phyloP scores from a whole-genome alignment of 2,797 vertebrate genomes.

The Myotis planiceps region DNA sequence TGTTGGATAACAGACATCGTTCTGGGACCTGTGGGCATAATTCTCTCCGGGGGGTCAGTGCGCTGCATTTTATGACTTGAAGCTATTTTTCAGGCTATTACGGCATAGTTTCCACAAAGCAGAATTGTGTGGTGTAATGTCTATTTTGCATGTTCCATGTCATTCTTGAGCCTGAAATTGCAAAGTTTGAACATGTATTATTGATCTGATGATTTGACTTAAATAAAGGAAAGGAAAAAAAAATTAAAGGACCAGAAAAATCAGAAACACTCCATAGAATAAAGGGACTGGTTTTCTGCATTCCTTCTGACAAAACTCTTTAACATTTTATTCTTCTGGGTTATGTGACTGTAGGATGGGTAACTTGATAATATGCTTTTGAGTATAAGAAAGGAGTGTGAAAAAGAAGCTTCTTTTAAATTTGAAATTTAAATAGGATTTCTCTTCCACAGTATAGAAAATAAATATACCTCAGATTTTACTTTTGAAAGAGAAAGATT shows the following conservation, averaged over 20 bases:
- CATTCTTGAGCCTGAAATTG: constrained; percentile 27
- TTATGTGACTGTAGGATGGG: neutral
- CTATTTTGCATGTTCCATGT: neutral
- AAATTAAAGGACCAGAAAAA: neutral
- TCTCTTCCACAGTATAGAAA: neutral
- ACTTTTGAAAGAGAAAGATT: constrained; percentile 27
- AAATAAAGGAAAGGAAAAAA: neutral
- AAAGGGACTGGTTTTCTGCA: neutral
- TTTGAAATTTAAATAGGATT: neutral
- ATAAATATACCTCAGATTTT: neutral
- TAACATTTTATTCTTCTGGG: neutral
- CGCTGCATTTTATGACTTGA: constrained; percentile 40
- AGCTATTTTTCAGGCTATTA: constrained; percentile 44
- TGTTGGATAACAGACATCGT: constrained; percentile 43
- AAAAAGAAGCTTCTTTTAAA: constrained; percentile 7
- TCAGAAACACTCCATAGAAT: neutral
- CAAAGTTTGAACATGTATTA: constrained; percentile 18
- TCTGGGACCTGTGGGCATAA: constrained; percentile 13
- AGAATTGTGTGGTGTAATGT: neutral
- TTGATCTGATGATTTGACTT: constrained; percentile 15
- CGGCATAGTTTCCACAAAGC: neutral
- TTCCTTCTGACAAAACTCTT: neutral
- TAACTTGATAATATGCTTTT: neutral
- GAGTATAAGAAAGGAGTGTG: neutral
- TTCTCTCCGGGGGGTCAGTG: constrained; percentile 33